Evolutionary conservation across 2,797 vertebrate species (phyloP).

Genomic region (Semaprochilodus insignis): DNA sequence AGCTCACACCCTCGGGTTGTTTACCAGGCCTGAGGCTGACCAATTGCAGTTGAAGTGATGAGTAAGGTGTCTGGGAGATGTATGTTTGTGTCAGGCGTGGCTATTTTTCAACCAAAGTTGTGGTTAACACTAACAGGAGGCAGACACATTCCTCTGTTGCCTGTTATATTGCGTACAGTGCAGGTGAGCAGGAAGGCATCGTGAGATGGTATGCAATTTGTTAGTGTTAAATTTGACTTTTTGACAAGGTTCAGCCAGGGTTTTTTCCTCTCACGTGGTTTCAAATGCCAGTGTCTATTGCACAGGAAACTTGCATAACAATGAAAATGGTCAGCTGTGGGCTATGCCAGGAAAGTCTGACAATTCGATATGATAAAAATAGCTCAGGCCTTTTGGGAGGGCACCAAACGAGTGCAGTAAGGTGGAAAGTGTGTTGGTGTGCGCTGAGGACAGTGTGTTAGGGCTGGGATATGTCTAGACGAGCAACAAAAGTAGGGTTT

Average conservation of each 20-base stretch:
- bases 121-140: constrained; percentile 15
- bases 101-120: constrained; percentile 46
- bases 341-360: constrained; percentile 45
- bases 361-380: constrained; percentile 42
- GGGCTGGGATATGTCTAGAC: constrained; percentile 8
- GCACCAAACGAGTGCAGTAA: background rate
- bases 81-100: constrained; percentile 37
- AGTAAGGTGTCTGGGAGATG: constrained; percentile 21
- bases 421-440: constrained; percentile 24
- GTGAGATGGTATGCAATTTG: constrained; percentile 36
- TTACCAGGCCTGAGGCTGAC: constrained; percentile 41
- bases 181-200: constrained; percentile 1
- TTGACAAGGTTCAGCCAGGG: constrained; percentile 11
- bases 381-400: constrained; percentile 32
- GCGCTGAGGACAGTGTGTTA: constrained; percentile 26
- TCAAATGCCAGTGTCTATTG: constrained; percentile 22
- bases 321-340: constrained; percentile 17
- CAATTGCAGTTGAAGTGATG: constrained; percentile 26
- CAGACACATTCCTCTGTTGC: constrained; percentile 13
- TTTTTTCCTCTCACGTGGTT: constrained; percentile 20
- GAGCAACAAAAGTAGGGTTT: background rate
- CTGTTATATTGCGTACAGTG: constrained; percentile 25
- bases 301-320: constrained; percentile 42
- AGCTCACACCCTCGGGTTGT: constrained; percentile 58
- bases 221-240: constrained; percentile 12